Percentiles rank a stretch among this genome's conserved stretches.
These are phyloP conservation scores for Seriola dumerili DNA, from an alignment of 2,113 vertebrate genomes.

Conservation along the genomic window DNA sequence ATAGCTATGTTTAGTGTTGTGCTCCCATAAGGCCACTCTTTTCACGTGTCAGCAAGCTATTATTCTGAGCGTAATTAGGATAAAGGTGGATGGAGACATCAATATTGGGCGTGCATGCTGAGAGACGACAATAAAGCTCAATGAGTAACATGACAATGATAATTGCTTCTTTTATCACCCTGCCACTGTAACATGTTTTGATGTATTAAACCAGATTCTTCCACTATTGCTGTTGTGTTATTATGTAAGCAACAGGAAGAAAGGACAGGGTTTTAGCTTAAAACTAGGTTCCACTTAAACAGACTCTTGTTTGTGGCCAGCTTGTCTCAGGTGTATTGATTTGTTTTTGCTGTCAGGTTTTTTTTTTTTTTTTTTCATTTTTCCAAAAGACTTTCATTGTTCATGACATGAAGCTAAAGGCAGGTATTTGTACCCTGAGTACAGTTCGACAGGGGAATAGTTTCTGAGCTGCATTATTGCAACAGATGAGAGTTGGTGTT, in stretches of 20 bases:
- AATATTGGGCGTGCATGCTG: constrained; percentile 39
- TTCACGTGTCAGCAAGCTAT: constrained; percentile 68
- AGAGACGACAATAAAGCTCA: constrained; percentile 65
- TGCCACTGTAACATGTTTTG: constrained; percentile 35
- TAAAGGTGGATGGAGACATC: constrained; percentile 72
- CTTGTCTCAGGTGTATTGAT: constrained; percentile 36
- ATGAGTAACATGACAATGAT: constrained; percentile 66
- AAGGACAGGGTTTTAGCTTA: constrained; percentile 12
- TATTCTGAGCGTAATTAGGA: constrained; percentile 77
- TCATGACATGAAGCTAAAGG: constrained; percentile 52
- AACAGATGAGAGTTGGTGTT: constrained; percentile 26
- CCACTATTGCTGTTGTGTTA: constrained; percentile 24
- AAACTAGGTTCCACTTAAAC: constrained; percentile 18
- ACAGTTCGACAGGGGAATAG: constrained; percentile 35
- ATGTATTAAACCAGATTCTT: constrained; percentile 32
- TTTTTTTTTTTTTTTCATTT: constrained; percentile 20
- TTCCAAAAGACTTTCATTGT: constrained; percentile 45
- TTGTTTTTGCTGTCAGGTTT: constrained; percentile 35
- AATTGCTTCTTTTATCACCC: constrained; percentile 74
- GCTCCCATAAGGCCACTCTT: constrained; percentile 51
- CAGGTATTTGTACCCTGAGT: constrained; percentile 49
- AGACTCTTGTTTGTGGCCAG: constrained; percentile 19
- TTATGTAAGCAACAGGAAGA: constrained; percentile 10
- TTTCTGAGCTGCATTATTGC: constrained; percentile 39
- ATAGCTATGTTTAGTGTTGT: constrained; percentile 59